Evolutionary conservation across 1,140 invertebrate genomes (phyloP).

Genomic region (Periplaneta americana): DNA sequence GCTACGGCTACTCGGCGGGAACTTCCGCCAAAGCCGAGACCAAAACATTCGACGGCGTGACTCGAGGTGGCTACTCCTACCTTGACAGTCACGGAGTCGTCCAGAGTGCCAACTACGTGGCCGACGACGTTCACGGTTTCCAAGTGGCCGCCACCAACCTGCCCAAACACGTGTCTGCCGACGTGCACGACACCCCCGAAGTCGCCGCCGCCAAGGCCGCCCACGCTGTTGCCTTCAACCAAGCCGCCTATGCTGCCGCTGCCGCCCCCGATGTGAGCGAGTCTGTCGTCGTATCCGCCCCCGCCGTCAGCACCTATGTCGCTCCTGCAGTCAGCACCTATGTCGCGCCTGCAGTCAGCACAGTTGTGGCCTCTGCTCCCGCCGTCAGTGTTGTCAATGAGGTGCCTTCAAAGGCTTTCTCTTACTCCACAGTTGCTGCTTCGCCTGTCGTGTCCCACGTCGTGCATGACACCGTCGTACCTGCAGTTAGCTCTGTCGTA

Average conservation of each 20-base stretch:
- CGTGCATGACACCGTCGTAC: too few species aligned
- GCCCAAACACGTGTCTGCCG: slow-evolving; percentile 34
- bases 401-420: neutral
- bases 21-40: slow-evolving; percentile 58
- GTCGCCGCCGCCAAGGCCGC: slow-evolving; percentile 1
- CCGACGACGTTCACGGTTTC: slow-evolving; percentile 56
- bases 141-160: slow-evolving; percentile 57
- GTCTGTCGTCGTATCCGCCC: neutral
- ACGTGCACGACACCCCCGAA: slow-evolving; percentile 16
- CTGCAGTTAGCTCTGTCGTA: too few species aligned
- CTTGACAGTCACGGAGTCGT: slow-evolving; percentile 60
- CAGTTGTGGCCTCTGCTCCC: neutral
- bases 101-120: slow-evolving; percentile 50
- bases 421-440: neutral
- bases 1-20: slow-evolving; percentile 61
- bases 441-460: too few species aligned
- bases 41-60: slow-evolving; percentile 56
- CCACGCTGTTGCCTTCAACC: slow-evolving; percentile 46
- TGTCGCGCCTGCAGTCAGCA: neutral
- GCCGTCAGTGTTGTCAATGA: neutral
- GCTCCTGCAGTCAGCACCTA: neutral
- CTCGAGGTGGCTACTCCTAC: slow-evolving; percentile 62
- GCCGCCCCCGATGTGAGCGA: slow-evolving; percentile 6
- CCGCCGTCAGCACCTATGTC: neutral
- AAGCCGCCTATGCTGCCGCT: neutral